A percentile compares a stretch with the other conserved stretches of the same genome.
Conservation (phyloP, 2,888 invertebrate genomes). For the Nomada lathburiana region DNA sequence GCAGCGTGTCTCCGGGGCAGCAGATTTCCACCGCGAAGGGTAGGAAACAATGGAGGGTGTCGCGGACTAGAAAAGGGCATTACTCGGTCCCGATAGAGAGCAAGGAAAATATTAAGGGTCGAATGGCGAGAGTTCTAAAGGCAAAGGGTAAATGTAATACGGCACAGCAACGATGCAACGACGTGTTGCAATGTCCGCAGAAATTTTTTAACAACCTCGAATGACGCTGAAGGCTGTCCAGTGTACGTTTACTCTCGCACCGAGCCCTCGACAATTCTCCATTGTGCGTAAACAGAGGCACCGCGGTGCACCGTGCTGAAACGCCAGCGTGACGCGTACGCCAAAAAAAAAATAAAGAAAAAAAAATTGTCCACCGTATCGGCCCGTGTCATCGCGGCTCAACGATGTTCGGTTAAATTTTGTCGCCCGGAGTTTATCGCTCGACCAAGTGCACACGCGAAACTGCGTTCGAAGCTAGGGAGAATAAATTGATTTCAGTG, state of each 20-base stretch:
- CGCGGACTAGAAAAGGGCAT: conserved; percentile 18
- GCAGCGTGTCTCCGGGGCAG: neutral
- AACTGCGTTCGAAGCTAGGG: no score
- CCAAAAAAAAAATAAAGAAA: neutral
- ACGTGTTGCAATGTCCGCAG: conserved; percentile 8
- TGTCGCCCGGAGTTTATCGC: conserved; percentile 1
- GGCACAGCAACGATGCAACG: neutral
- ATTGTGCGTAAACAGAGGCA: conserved; percentile 4
- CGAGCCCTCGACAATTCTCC: conserved; percentile 2
- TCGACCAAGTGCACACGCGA: neutral
- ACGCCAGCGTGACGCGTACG: neutral
- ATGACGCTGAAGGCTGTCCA: neutral
- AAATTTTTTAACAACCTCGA: conserved; percentile 29
- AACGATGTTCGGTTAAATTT: conserved; percentile 11
- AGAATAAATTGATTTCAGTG: conserved; percentile 2
- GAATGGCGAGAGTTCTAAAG: neutral
- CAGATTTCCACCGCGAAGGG: conserved; percentile 3
- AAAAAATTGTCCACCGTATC: neutral
- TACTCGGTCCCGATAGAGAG: neutral
- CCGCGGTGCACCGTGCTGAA: neutral
- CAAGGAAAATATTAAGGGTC: conserved; percentile 1
- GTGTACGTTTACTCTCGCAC: neutral
- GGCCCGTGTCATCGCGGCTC: neutral
- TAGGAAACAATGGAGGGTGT: conserved; percentile 21
- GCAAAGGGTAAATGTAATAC: neutral